Evolutionary conservation across 2,888 invertebrate species (phyloP), one percentile per base, ranked within the genome.

Genomic region (Drosophila siamana): DNA sequence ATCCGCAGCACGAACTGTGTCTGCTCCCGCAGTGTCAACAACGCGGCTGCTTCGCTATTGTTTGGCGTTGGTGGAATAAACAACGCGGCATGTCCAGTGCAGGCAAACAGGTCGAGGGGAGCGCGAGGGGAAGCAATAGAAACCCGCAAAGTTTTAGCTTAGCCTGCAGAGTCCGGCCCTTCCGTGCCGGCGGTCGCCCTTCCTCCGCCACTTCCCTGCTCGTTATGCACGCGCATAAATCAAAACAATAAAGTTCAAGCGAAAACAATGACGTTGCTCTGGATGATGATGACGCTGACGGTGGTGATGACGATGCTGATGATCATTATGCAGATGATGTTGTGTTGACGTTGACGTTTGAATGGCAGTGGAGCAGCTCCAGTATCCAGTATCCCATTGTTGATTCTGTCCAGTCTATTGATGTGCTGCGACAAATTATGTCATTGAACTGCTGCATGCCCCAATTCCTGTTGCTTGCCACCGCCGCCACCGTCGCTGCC

Each of bases 221-320:
- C 57, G 72, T 64, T 69, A 59, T 80, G 80, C 79, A 57, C 68
- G 80, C 81, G 86, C 88, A 86, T 86, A 86, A 86, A 86, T 86
- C 86, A 87, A 87, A 87, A 87, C 85, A 86, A 87, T 87, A 86
- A 85, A 87, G 85, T 85, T 87, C 80, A 85, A 76, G 85, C 82
- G 74, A 86, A 80, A 85, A 85, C 87, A 85, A 86, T 86, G 87
- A 80, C 74, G 77, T 48, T 52, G 55, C 44, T 44, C 33, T 43
- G 15, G 5, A 40, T 40, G 47, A 24, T 52, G 59, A 9, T 41
- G 46, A 43, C n/a, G n/a, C n/a, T 59, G 26, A 36, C 50, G 46
- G 8, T 47, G 36, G n/a, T n/a, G 46, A 43, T 59, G 26, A 36
- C 50, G 46, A 11, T 47, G 36, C n/a, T n/a, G 26, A 36, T 47